These are phyloP conservation scores for Micromussa lordhowensis DNA, from an alignment of 92 coral and sea anemone species.

Conservation along the genomic window DNA sequence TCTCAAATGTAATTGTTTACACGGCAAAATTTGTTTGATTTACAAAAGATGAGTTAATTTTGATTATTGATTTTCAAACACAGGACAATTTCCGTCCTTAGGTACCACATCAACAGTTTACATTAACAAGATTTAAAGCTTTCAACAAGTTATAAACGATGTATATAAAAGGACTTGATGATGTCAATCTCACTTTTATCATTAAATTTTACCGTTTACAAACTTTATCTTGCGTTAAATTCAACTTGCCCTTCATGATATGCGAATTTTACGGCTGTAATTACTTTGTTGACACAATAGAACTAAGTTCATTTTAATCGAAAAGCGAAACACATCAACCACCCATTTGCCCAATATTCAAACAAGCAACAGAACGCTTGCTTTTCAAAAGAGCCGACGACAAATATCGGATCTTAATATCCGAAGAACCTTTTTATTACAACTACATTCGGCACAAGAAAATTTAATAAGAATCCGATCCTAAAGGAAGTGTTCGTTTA, in stretches of 20 bases:
- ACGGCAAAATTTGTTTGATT: slow-evolving; percentile 25
- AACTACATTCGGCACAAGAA: not conserved
- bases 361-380: not conserved
- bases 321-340: not conserved
- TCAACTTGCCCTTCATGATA: not conserved
- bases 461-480: not conserved
- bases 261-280: not conserved
- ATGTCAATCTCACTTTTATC: not conserved
- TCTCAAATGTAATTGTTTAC: not conserved
- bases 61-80: slow-evolving; percentile 5
- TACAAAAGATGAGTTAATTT: slow-evolving; percentile 21
- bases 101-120: not conserved
- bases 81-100: slow-evolving; percentile 16
- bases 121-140: not conserved
- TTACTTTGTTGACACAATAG: not conserved
- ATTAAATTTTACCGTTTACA: not conserved
- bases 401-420: slow-evolving; percentile 16
- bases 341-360: slow-evolving; percentile 5
- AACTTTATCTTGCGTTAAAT: not conserved
- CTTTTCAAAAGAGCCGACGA: slow-evolving; percentile 35
- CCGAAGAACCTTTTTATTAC: slow-evolving; percentile 10
- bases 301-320: slow-evolving; percentile 26
- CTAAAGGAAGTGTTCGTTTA: not conserved
- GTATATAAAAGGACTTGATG: not conserved
- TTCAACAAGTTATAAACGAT: not conserved